These are phyloP conservation scores for Callopanchax toddi DNA, from an alignment of 2,113 vertebrate genomes.

Conservation along the genomic window DNA sequence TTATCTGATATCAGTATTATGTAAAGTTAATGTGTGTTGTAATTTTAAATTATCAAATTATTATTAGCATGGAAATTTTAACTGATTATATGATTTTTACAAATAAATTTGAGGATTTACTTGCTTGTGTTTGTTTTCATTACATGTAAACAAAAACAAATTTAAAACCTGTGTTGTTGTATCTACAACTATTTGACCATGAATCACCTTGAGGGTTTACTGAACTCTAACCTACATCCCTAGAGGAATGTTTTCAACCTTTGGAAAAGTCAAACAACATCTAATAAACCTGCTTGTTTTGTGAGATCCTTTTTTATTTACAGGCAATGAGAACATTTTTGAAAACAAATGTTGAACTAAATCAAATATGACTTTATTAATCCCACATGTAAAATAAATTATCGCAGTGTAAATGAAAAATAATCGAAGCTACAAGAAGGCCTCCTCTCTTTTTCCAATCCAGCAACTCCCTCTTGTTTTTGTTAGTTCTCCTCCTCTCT, in stretches of 20 bases:
- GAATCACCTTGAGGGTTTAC: constrained; percentile 31
- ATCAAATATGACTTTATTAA: background rate
- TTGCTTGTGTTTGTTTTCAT: background rate
- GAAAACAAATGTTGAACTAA: background rate
- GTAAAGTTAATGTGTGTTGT: no score
- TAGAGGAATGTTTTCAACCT: constrained; percentile 21
- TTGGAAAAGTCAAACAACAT: background rate
- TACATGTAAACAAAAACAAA: background rate
- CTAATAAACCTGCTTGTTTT: constrained; percentile 3
- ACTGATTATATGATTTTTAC: background rate
- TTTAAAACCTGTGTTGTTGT: constrained; percentile 11
- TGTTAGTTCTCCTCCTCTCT: constrained; percentile 36
- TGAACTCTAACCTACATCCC: constrained; percentile 11
- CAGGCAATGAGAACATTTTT: background rate
- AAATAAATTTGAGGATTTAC: background rate
- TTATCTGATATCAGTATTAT: no score
- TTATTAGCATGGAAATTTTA: no score
- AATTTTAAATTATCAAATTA: no score
- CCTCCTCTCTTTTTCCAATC: constrained; percentile 12
- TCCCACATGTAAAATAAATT: background rate
- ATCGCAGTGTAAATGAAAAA: background rate
- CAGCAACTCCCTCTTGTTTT: constrained; percentile 30
- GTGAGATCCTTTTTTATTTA: background rate
- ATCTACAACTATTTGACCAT: constrained; percentile 25
- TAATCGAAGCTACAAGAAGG: background rate